Conservation (phyloP, 1,140 invertebrate species). For the Tetramorium alpestre region DNA sequence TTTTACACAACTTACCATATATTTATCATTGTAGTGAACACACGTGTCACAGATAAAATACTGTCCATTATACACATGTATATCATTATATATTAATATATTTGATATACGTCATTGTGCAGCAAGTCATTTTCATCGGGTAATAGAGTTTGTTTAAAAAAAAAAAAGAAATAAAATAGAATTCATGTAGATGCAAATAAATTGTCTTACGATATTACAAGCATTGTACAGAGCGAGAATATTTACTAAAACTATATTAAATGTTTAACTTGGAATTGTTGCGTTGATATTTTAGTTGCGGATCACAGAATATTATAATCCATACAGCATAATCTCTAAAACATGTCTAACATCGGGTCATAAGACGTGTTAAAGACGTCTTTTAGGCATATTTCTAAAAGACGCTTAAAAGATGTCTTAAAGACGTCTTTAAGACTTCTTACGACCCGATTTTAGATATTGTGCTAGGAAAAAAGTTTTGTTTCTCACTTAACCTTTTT, state of each 20-base stretch:
- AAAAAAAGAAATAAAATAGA: neutral
- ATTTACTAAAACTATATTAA: neutral
- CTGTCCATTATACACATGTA: too few species aligned
- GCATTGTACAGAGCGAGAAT: neutral
- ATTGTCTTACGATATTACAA: neutral
- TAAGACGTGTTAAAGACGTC: too few species aligned
- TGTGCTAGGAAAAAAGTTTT: conserved; percentile 55
- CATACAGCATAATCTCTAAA: too few species aligned
- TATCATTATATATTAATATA: neutral
- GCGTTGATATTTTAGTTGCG: neutral
- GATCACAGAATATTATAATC: neutral
- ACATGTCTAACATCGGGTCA: too few species aligned
- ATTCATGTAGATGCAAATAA: neutral
- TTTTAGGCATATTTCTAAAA: too few species aligned
- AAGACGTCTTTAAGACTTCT: too few species aligned
- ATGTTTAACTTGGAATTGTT: neutral
- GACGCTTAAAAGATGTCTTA: too few species aligned
- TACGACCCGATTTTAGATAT: too few species aligned
- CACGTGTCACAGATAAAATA: too few species aligned
- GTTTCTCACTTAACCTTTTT: conserved; percentile 74
- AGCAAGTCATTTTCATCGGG: neutral
- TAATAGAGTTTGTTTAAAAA: neutral
- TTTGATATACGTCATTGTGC: neutral
- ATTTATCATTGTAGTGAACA: neutral
- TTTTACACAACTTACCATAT: neutral